Evolutionary conservation across 2,797 vertebrate genomes (phyloP), one percentile per base, ranked within the genome.

Genomic region (Sternarchorhynchus goeldii): DNA sequence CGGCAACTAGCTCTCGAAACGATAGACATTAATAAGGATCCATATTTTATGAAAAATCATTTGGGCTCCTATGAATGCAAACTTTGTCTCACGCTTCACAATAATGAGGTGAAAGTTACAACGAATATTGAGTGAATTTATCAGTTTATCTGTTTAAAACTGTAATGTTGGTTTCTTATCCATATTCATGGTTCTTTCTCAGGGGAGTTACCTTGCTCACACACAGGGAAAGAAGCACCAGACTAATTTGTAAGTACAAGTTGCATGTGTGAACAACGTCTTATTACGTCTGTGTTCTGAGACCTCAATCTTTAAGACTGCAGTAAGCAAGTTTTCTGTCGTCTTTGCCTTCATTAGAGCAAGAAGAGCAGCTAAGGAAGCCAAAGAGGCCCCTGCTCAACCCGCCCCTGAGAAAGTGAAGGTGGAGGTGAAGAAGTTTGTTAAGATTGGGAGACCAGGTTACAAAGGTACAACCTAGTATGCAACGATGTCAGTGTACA

Each of bases 1-100:
- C 92, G 96, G 21, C 97, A 99, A 88, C 88, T 99, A 84, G 97
- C 97, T 0, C 83, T 99, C 71, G 97, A 99, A 55, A 98, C 97
- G 3, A 99, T 99, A 0, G 97, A 99, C 89, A 99, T 99, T 87
- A 99, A 99, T 86, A 98, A 99, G 93, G 98, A 99, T 57, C 98
- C 97, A 0, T 99, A 99, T 76, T 99, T 99, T 86, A 99, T 99
- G 97, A 99, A 99, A 81, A 99, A 99, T 84, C 98, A 99, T 79
- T 88, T 99, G 89, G 98, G 97, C 18, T 99, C 97, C 0, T 99
- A 99, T 0, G 98, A 99, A 79, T 99, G 98, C 86, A 99, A 99
- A 86, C 94, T 99, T 29, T 99, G 98, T 84, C 92, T 99, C 74
- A 99, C 97, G 0, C 95, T 99, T 59, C 98, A 99, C 86, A 99